Percentiles rank a stretch among this genome's conserved stretches.
phyloP scores from a whole-genome alignment of 2,888 invertebrate genomes.

The Rhingia campestris region DNA sequence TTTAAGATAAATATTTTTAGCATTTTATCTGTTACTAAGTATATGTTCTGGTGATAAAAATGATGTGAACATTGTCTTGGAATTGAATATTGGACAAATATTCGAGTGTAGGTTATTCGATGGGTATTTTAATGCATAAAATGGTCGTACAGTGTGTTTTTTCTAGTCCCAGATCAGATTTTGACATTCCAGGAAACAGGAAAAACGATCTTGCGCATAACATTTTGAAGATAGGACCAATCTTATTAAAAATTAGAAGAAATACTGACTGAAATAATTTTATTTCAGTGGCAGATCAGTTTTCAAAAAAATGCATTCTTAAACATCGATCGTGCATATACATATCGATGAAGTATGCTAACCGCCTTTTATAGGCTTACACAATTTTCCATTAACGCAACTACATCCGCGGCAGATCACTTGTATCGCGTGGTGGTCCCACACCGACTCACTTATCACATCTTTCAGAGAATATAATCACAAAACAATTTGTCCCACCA shows the following conservation, averaged over 20 bases:
- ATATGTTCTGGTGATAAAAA: too few species aligned
- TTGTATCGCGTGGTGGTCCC: background rate
- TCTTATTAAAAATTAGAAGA: too few species aligned
- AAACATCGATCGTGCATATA: background rate
- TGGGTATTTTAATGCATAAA: too few species aligned
- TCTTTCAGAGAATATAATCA: background rate
- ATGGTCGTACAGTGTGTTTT: background rate
- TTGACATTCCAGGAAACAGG: too few species aligned
- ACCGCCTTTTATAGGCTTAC: fast-evolving
- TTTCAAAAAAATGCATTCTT: too few species aligned
- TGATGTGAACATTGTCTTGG: too few species aligned
- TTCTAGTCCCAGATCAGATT: background rate
- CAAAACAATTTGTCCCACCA: conserved; percentile 1
- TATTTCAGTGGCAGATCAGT: background rate
- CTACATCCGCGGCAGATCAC: background rate
- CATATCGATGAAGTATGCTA: background rate
- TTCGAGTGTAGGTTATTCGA: too few species aligned
- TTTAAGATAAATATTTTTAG: background rate
- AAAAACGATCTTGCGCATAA: too few species aligned
- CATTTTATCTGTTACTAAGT: background rate
- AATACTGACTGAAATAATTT: too few species aligned
- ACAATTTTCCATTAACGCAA: background rate
- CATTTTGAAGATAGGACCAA: too few species aligned
- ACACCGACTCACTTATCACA: conserved; percentile 11
- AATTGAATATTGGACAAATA: too few species aligned